phyloP scores from a whole-genome alignment of 2,797 vertebrate species.

The Petrocephalus schoutedeni region DNA sequence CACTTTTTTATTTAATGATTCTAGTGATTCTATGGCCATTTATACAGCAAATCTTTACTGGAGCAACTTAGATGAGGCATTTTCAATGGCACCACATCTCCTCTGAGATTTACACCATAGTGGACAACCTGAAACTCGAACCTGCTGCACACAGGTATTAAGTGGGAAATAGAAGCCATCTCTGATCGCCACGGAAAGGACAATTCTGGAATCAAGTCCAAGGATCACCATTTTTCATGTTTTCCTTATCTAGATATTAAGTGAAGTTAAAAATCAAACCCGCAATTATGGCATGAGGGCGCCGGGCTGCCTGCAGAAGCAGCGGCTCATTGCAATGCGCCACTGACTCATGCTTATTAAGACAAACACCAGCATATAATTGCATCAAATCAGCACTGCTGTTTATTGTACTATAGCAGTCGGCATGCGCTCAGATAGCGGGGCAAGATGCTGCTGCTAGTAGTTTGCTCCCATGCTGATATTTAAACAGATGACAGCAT shows the following conservation, averaged over 20 bases:
- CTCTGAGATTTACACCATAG: background rate
- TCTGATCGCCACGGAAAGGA: background rate
- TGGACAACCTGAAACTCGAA: background rate
- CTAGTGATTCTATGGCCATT: background rate
- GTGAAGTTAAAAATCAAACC: background rate
- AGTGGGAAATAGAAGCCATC: background rate
- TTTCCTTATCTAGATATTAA: background rate
- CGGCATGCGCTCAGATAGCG: background rate
- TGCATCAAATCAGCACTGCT: background rate
- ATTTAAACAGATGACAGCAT: constrained; percentile 13
- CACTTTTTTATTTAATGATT: background rate
- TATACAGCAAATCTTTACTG: background rate
- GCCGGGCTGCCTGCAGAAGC: background rate
- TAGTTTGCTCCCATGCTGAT: background rate
- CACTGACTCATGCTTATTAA: background rate
- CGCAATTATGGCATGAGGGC: background rate
- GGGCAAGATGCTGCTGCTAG: background rate
- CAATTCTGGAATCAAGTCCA: background rate
- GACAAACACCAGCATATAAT: background rate
- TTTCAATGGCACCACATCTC: background rate
- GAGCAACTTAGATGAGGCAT: background rate
- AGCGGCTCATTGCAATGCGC: background rate
- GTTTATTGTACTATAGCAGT: background rate
- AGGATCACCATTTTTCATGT: background rate
- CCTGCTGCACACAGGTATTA: background rate